Evolutionary conservation across 2,888 invertebrate species (phyloP), one percentile per base, ranked within the genome.

Genomic region (Cylloceria caligata): DNA sequence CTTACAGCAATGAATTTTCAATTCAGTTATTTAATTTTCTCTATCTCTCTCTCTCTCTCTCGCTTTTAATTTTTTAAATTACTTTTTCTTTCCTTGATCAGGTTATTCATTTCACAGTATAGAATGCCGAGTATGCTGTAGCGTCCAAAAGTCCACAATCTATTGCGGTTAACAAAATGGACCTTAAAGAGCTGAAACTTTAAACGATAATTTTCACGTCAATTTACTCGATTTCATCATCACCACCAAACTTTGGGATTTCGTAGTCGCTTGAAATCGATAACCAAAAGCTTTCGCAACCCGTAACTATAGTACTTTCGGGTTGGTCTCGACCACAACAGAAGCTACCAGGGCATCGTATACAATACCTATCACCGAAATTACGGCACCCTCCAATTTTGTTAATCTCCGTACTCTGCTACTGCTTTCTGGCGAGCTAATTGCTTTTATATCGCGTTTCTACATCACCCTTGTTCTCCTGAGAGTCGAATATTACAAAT

Each of bases 371-470:
- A 39, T 39, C 36, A 4, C 27, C 69, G 19, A 72, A 78, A 72
- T 57, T 65, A 47, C 47, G 34, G 45, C n/a, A 78, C 52, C n/a
- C 45, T 7, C 65, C 65, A 78, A 72, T 72, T 69, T 36, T 36
- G 24, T 55, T 65, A 42, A 36, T 19, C 47, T 47, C 57, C 60
- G 34, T 34, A n/a, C n/a, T 7, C 42, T 55, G 39, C 11, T 19
- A 9, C 57, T 19, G 34, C 13, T 42, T 36, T 45, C 47, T 27
- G 36, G 45, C 47, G 39, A 7, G 13, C 45, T 45, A 30, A 75
- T 67, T 67, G 45, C 39, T 42, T 52, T 55, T 27, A 42, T 21
- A 64, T 74, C 39, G 19, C 52, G 52, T 27, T 60, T 27, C 16
- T 13, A 9, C 47, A 47, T 67, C 45, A n/a, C 2, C 30, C 47